These are phyloP conservation scores for Eidolon dupreanum DNA, from an alignment of 2,797 vertebrate species.

Conservation along the genomic window DNA sequence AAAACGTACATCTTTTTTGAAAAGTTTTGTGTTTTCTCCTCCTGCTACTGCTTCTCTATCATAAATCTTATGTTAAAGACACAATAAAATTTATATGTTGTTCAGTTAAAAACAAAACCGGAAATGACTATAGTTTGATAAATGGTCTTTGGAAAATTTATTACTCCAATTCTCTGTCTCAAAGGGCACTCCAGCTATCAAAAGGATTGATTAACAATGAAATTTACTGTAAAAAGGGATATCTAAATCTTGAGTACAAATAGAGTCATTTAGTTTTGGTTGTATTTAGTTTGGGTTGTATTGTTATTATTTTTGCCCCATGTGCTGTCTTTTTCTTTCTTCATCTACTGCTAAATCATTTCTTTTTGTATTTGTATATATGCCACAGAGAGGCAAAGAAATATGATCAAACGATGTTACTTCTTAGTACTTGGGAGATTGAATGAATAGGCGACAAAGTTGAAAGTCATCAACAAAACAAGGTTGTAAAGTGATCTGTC, in stretches of 20 bases:
- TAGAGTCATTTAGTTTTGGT: background rate
- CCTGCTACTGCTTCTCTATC: background rate
- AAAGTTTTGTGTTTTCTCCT: background rate
- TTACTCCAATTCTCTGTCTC: conserved; percentile 48
- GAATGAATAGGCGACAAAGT: background rate
- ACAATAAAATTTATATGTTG: background rate
- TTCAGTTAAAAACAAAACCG: conserved; percentile 36
- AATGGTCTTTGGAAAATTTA: conserved; percentile 49
- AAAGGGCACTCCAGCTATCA: conserved; percentile 38
- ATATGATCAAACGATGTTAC: background rate
- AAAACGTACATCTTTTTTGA: background rate
- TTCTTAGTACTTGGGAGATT: background rate
- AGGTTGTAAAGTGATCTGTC: background rate
- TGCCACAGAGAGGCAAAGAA: conserved; percentile 29
- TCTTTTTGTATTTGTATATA: background rate
- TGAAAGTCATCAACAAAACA: conserved; percentile 49
- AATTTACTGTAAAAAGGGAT: conserved; percentile 14
- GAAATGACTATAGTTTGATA: conserved; percentile 24
- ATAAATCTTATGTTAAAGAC: conserved; percentile 47
- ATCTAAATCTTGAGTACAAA: background rate
- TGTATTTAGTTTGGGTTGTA: background rate
- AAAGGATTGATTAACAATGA: conserved; percentile 45
- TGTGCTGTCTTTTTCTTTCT: background rate
- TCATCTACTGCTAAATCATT: background rate
- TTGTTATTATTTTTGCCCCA: background rate